Evolutionary conservation across 2,888 invertebrate genomes (phyloP).

Genomic region (Cantharis rufa): DNA sequence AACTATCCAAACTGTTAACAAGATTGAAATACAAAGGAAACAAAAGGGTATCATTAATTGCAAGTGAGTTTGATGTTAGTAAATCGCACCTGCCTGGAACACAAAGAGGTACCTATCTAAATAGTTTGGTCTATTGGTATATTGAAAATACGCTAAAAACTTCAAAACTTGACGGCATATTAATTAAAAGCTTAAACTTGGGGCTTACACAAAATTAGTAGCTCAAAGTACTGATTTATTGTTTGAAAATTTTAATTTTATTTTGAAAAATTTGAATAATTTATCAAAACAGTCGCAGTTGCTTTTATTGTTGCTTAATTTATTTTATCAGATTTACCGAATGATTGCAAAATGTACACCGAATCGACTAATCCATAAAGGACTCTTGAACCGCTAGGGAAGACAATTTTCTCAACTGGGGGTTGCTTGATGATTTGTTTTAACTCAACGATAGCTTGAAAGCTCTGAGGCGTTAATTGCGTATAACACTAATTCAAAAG

Average conservation of each 20-base stretch:
- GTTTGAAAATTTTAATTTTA: neutral
- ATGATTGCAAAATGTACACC: neutral
- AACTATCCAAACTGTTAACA: neutral
- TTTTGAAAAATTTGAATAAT: neutral
- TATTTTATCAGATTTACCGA: neutral
- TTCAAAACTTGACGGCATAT: neutral
- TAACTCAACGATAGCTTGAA: neutral
- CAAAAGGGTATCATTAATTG: neutral
- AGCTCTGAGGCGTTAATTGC: neutral
- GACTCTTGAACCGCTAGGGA: neutral
- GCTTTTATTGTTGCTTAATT: neutral
- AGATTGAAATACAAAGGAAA: neutral
- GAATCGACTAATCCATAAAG: neutral
- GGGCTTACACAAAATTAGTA: neutral
- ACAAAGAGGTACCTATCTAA: neutral
- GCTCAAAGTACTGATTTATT: neutral
- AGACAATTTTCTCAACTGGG: neutral
- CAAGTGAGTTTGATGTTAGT: neutral
- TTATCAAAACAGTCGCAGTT: neutral
- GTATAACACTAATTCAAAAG: neutral
- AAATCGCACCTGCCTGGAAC: neutral
- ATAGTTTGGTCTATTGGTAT: neutral
- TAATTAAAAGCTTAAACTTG: neutral
- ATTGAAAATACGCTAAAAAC: neutral
- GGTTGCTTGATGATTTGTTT: neutral